These are phyloP conservation scores for Nixonia krombeini DNA, from an alignment of 1,140 invertebrate species.

Conservation along the genomic window DNA sequence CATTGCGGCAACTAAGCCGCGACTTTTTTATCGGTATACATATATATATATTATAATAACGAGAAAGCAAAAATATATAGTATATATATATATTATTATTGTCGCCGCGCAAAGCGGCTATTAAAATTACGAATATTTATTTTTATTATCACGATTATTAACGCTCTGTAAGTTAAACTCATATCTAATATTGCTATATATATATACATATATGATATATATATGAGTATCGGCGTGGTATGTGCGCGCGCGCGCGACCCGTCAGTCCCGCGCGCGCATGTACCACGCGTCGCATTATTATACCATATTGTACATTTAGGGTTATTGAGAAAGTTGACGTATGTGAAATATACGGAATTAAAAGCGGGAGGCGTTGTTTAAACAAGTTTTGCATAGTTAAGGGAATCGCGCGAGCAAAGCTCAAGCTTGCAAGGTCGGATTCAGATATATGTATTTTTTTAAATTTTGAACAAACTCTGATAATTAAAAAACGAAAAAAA, in stretches of 20 bases:
- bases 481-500: conserved; percentile 15
- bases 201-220: conserved; percentile 25
- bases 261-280: too few relatives aligned
- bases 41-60: conserved; percentile 36
- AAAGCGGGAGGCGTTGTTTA: conserved; percentile 45
- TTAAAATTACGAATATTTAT: conserved; percentile 51
- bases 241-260: neutral
- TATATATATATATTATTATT: too few relatives aligned
- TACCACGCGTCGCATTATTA: conserved; percentile 44
- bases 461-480: conserved; percentile 67
- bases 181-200: conserved; percentile 50
- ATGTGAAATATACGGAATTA: conserved; percentile 43
- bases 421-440: conserved; percentile 56
- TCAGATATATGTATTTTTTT: conserved; percentile 72
- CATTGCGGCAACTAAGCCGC: too few relatives aligned
- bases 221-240: conserved; percentile 16
- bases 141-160: conserved; percentile 59
- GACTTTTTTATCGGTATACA: too few relatives aligned
- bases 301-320: conserved; percentile 48
- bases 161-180: conserved; percentile 50
- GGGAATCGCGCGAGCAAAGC: conserved; percentile 40
- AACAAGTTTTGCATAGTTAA: conserved; percentile 63
- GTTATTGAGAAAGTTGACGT: conserved; percentile 44
- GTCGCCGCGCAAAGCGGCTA: conserved; percentile 32
- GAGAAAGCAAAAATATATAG: neutral